Evolutionary conservation across 2,797 vertebrate genomes (phyloP).

Genomic region (Pangasius sanitwongsei): DNA sequence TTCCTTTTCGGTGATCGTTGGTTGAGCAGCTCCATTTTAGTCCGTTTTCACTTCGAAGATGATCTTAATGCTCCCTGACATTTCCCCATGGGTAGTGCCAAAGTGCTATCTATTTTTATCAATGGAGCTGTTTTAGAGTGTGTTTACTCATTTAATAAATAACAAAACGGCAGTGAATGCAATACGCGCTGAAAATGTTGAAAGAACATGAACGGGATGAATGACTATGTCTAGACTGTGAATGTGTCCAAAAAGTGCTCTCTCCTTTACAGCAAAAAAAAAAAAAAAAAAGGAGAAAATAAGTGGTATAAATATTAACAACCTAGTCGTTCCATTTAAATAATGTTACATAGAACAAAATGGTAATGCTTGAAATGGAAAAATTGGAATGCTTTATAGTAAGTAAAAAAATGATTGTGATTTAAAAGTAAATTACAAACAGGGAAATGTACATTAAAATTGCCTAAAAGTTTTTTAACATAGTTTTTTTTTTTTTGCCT

Average conservation of each 20-base stretch:
- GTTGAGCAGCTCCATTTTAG: slow-evolving; percentile 30
- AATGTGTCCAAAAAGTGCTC: not conserved
- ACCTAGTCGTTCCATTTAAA: not conserved
- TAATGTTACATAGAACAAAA: not conserved
- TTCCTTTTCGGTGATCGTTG: not conserved
- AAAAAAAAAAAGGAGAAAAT: not conserved
- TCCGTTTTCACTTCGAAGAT: slow-evolving; percentile 28
- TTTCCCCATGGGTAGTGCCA: slow-evolving; percentile 23
- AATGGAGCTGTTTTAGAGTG: slow-evolving; percentile 22
- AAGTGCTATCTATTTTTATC: slow-evolving; percentile 38
- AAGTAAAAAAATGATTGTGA: not conserved
- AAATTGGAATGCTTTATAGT: not conserved
- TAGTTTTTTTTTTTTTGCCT: not conserved
- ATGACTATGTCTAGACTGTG: not conserved
- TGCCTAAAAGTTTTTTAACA: not conserved
- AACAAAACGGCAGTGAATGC: slow-evolving; percentile 17
- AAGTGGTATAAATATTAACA: not conserved
- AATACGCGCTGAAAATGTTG: not conserved
- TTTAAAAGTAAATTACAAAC: not conserved
- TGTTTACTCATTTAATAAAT: slow-evolving; percentile 43
- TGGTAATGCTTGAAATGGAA: not conserved
- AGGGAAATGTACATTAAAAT: not conserved
- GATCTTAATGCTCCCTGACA: slow-evolving; percentile 40
- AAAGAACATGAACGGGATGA: not conserved
- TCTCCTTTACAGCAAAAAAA: not conserved